phyloP scores from a whole-genome alignment of 92 coral and sea anemone genomes.

The Porites cylindrica region DNA sequence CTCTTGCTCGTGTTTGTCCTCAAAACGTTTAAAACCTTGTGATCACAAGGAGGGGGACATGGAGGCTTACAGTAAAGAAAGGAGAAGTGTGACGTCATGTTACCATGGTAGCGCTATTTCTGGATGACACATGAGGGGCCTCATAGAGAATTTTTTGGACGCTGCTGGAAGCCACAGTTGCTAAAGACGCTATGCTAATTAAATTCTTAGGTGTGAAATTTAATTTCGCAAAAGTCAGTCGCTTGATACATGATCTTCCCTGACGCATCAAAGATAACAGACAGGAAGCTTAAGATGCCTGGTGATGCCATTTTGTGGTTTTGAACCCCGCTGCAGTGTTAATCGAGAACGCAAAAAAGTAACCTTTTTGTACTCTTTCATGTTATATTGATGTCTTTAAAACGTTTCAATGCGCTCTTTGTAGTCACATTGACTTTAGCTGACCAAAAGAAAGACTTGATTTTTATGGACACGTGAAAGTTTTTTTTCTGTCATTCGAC shows the following conservation, averaged over 20 bases:
- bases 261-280: neutral
- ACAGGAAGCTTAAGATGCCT: neutral
- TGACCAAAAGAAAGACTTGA: neutral
- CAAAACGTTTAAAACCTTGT: no score
- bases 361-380: no score
- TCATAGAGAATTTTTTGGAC: constrained; percentile 12
- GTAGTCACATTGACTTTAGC: neutral
- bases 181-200: constrained; percentile 7
- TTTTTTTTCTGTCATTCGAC: neutral
- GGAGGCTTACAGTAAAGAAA: no score
- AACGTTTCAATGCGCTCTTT: neutral
- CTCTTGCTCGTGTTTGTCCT: no score
- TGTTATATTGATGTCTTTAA: neutral
- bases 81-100: no score
- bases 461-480: neutral
- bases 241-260: constrained; percentile 3
- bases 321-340: neutral
- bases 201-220: constrained; percentile 6
- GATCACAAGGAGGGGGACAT: no score
- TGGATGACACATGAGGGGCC: neutral
- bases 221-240: neutral
- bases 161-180: constrained; percentile 20
- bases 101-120: no score
- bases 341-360: no score
- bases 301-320: neutral